These are phyloP conservation scores for Rhea americana DNA, from an alignment of 2,113 vertebrate species.

Conservation along the genomic window DNA sequence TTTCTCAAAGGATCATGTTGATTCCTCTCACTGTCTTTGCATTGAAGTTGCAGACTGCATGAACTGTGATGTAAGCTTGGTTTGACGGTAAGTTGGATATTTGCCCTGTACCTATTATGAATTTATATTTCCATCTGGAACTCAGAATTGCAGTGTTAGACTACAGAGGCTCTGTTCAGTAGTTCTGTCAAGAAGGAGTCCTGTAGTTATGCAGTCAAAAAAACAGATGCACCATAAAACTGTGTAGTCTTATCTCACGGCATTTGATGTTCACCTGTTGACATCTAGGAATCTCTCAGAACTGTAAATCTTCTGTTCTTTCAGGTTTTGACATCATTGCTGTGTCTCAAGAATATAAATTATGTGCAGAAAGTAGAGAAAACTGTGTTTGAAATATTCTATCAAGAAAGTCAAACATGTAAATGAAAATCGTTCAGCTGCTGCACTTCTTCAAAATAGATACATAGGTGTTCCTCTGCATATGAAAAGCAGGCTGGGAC, in stretches of 20 bases:
- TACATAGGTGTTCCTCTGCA: neutral
- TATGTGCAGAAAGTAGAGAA: neutral
- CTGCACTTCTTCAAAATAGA: neutral
- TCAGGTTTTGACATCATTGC: neutral
- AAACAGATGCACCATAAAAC: neutral
- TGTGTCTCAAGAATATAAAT: neutral
- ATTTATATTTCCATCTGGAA: slow-evolving; percentile 33
- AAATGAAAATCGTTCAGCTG: neutral
- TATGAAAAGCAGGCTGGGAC: neutral
- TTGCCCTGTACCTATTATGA: slow-evolving; percentile 10
- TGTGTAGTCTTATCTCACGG: fast-evolving
- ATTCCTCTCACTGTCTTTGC: neutral
- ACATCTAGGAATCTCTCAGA: neutral
- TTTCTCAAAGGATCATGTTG: slow-evolving; percentile 7
- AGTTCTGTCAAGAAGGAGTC: neutral
- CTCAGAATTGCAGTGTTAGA: neutral
- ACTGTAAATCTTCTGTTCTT: neutral
- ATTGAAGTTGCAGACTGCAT: neutral
- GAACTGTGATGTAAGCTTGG: slow-evolving; percentile 3
- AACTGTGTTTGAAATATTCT: neutral
- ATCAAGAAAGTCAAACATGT: fast-evolving
- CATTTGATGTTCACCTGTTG: neutral
- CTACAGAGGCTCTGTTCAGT: neutral
- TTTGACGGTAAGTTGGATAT: neutral
- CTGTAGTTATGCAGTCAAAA: neutral